phyloP scores from a whole-genome alignment of 2,888 invertebrate species.

The Macaria liturata region DNA sequence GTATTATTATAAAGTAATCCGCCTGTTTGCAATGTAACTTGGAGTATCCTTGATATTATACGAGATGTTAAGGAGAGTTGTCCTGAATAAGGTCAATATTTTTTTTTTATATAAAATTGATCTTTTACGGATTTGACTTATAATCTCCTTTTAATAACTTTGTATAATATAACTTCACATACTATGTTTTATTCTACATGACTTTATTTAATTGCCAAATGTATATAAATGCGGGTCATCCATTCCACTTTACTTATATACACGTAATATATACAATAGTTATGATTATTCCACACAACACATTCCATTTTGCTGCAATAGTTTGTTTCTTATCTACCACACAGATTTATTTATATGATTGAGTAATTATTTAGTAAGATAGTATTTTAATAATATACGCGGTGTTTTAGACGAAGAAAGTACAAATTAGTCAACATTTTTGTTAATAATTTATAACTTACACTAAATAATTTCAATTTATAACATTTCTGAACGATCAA shows the following conservation, averaged over 20 bases:
- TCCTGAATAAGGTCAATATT: too few species aligned
- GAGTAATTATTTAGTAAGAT: conserved; percentile 38
- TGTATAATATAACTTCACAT: background rate
- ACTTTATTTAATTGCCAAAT: background rate
- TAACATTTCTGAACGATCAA: too few species aligned
- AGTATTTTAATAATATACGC: conserved; percentile 18
- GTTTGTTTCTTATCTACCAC: conserved; percentile 50
- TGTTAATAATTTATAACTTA: too few species aligned
- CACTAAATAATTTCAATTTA: too few species aligned
- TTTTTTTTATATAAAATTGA: too few species aligned
- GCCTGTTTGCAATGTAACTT: conserved; percentile 5
- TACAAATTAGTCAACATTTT: too few species aligned
- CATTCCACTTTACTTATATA: conserved; percentile 55
- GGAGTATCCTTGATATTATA: too few species aligned
- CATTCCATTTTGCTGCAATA: conserved; percentile 77
- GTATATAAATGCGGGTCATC: conserved; percentile 48
- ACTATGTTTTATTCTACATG: too few species aligned
- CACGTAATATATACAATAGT: conserved; percentile 41
- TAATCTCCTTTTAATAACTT: background rate
- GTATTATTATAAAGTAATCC: conserved; percentile 32
- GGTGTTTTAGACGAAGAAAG: too few species aligned
- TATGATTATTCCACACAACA: conserved; percentile 45
- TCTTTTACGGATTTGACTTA: too few species aligned
- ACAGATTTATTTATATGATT: conserved; percentile 43
- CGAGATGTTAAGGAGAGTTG: too few species aligned